These are phyloP conservation scores for Drosophila lacicola DNA, from an alignment of 2,888 invertebrate genomes.

Conservation along the genomic window DNA sequence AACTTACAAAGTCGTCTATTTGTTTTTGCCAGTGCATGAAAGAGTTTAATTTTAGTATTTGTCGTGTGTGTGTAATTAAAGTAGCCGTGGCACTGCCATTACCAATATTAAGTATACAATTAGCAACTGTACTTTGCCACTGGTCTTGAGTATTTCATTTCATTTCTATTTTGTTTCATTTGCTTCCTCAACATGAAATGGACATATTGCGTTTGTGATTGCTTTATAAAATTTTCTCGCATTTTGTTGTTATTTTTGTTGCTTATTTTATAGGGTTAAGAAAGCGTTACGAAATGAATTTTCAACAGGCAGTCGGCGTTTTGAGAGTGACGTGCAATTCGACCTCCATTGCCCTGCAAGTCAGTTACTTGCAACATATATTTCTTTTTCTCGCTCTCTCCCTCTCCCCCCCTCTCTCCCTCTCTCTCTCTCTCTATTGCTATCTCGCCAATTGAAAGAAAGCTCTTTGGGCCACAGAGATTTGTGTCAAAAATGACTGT, in stretches of 20 bases:
- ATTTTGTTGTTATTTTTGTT: constrained; percentile 22
- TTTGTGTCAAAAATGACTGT: constrained; percentile 60
- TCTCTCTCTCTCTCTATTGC: constrained; percentile 3
- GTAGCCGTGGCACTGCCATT: constrained; percentile 34
- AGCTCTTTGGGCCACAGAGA: constrained; percentile 47
- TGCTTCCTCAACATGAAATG: constrained; percentile 36
- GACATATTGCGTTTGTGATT: constrained; percentile 28
- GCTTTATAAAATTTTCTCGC: constrained; percentile 39
- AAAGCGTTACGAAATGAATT: constrained; percentile 76
- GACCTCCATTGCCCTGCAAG: constrained; percentile 28
- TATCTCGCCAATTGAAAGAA: background rate
- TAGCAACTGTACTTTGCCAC: constrained; percentile 53
- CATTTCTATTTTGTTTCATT: constrained; percentile 34
- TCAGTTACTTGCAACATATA: constrained; percentile 17
- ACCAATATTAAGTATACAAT: constrained; percentile 42
- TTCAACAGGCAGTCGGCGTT: constrained; percentile 33
- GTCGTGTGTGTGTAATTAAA: constrained; percentile 21
- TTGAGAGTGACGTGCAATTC: constrained; percentile 38
- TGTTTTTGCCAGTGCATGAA: constrained; percentile 16
- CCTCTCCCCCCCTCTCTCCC: constrained; percentile 3
- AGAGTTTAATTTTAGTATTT: constrained; percentile 1
- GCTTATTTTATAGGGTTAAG: constrained; percentile 54
- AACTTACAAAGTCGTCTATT: no score
- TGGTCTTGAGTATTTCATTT: constrained; percentile 35
- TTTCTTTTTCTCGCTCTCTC: background rate